Percentiles rank a stretch among this genome's conserved stretches.
These are phyloP conservation scores for Lepidotrigona ventralis DNA, from an alignment of 1,140 invertebrate species.

Conservation along the genomic window DNA sequence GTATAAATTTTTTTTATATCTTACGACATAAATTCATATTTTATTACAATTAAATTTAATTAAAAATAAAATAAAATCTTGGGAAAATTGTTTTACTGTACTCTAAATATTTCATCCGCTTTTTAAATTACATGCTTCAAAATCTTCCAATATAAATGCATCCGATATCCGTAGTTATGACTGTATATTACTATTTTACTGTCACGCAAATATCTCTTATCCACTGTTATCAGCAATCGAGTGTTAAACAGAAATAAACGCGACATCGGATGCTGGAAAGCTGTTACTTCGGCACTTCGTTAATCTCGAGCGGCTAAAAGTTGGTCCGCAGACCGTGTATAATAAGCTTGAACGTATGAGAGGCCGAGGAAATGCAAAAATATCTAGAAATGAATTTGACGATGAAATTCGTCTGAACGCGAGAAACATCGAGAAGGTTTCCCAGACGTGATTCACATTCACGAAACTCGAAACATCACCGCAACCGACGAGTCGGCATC, in stretches of 20 bases:
- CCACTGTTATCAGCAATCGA: background rate
- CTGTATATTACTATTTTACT: background rate
- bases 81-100: no score
- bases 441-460: slow-evolving; percentile 36
- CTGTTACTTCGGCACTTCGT: background rate
- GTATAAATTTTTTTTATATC: no score
- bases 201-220: background rate
- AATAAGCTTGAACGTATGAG: background rate
- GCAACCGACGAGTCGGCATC: slow-evolving; percentile 13
- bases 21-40: no score
- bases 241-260: background rate
- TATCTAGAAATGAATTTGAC: background rate
- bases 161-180: background rate
- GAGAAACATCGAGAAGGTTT: slow-evolving; percentile 27
- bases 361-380: slow-evolving; percentile 8
- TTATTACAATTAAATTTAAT: no score
- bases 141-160: no score
- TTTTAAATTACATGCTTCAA: no score
- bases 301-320: background rate
- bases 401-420: slow-evolving; percentile 17
- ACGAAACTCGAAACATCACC: background rate
- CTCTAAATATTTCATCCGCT: no score
- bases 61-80: no score
- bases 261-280: background rate
- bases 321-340: background rate